Conservation (phyloP, 1,140 invertebrate genomes). For the Drosophila asahinai region DNA sequence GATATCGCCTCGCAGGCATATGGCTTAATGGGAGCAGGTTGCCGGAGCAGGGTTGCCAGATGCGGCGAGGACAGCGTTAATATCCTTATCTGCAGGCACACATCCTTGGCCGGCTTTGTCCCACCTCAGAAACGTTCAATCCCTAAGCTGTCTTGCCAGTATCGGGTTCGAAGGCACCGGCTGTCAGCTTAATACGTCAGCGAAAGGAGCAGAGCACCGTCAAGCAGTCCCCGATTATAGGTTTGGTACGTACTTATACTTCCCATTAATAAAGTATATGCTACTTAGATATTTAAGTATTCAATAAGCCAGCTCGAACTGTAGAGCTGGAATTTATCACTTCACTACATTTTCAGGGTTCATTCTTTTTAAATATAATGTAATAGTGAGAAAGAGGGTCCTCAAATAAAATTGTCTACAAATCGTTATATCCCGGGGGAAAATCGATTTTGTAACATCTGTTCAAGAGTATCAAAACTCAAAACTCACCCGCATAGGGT, state of each 20-base stretch:
- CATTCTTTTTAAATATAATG: too few relatives aligned
- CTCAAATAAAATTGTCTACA: too few relatives aligned
- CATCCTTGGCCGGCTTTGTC: conserved; percentile 29
- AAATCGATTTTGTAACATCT: too few relatives aligned
- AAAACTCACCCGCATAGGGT: too few relatives aligned
- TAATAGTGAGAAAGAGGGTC: too few relatives aligned
- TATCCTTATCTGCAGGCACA: conserved; percentile 27
- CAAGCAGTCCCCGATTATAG: background rate
- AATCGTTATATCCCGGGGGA: too few relatives aligned
- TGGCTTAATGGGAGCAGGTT: conserved; percentile 46
- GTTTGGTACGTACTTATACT: background rate
- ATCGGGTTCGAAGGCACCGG: conserved; percentile 17
- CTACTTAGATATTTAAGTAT: too few relatives aligned
- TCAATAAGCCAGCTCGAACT: too few relatives aligned
- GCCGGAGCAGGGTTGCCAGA: conserved; percentile 46
- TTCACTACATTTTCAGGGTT: too few relatives aligned
- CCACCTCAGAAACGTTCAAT: background rate
- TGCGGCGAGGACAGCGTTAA: conserved; percentile 12
- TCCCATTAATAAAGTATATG: background rate
- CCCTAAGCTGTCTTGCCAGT: conserved; percentile 20
- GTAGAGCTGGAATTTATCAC: too few relatives aligned
- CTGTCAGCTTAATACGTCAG: conserved; percentile 55
- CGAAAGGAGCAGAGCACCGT: background rate
- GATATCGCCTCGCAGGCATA: conserved; percentile 26
- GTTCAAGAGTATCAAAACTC: too few relatives aligned